Base-by-base conservation (phyloP, 2,888 invertebrate species). In the Gisinianus flammeolus region DNA sequence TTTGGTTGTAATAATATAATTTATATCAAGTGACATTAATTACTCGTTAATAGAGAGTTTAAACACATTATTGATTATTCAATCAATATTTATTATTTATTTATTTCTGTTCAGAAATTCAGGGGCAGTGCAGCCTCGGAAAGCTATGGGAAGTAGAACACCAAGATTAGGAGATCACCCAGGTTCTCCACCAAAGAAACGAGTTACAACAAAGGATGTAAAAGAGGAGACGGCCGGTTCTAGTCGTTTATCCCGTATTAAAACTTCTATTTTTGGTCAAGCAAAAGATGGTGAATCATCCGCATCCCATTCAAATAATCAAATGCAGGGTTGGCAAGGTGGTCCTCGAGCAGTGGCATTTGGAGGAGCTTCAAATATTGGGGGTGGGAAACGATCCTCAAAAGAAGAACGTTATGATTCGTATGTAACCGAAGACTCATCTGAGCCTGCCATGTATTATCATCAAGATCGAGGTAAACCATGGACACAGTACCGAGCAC, bases 391-490 rank as follows among this genome's bases (percentile, higher is more conserved):
- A 10, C n/a, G 19, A 35, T 5, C 68, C 16, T 31, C 68, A 5
- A 33, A 30, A 4, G 68, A 68, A 2, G 74, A 74, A 16, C 33
- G 67, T 0, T 76, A 76, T 28, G 68, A 69, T 31, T 28, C 26
- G 12, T 68, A 76, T 12, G 33, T 22, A 16, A 80, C 82, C 0
- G 83, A 82, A 35, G 83, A 83, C 44, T 84, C 84, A 2, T 84
- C 84, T 3, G 84, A 84, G 68, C 84, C 83, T 52, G 82, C 81
- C 64, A 78, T 81, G 79, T 84, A 84, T 78, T 84, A 81, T 67
- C 26, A 16, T 30, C 64, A 70, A 30, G 35, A 69, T 16, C 80
- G 79, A 67, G 84, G 82, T 19, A 82, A 81, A 52, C 81, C 82
- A 10, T 84, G 82, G 83, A 81, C 80, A 66, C 83, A 82, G 12